Base-by-base conservation (phyloP, 2,888 invertebrate genomes). In the Thereva nobilitata region DNA sequence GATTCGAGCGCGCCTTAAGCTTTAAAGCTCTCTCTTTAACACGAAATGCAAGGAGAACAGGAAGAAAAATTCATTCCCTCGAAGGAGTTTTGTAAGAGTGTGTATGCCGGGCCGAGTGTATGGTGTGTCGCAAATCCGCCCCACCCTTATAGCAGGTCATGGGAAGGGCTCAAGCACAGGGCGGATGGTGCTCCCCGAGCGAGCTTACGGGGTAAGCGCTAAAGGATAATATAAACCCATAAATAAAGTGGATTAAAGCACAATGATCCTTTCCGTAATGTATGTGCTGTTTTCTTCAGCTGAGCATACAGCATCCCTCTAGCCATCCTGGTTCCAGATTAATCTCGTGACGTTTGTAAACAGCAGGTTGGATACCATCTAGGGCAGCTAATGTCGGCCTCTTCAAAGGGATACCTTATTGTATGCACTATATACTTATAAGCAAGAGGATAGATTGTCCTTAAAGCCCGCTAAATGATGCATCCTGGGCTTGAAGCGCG, bases 241-340 rank as follows among this genome's bases (percentile, higher is more conserved):
- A 76, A 76, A 76, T 76, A 75, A 75, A 74, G 71, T 74, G 75
- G 76, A 76, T 76, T 76, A 75, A 75, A 76, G 73, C 73, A 72
- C 74, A 75, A 74, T 73, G 76, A 76, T 75, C 73, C 76, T 71
- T 55, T 34, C 55, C 64, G 72, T 74, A 75, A 73, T 74, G 72
- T 73, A 73, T 68, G 65, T 66, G 66, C 66, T 68, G 63, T 67
- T 68, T 64, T 68, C 67, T 66, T 67, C 61, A 68, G 55, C 64
- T 56, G 67, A 70, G 67, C 70, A 67, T 66, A 70, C 55, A 68
- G 53, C 53, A 23, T 23, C 23, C 23, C 23, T 23, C 23, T 23
- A 23, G 23, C 23, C 23, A 23, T 23, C 23, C 23, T 23, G 63
- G 65, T 67, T 49, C 42, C 12, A 69, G 69, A 71, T 72, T 72